phyloP scores from a whole-genome alignment of 2,797 vertebrate species.

The Coilia nasus region DNA sequence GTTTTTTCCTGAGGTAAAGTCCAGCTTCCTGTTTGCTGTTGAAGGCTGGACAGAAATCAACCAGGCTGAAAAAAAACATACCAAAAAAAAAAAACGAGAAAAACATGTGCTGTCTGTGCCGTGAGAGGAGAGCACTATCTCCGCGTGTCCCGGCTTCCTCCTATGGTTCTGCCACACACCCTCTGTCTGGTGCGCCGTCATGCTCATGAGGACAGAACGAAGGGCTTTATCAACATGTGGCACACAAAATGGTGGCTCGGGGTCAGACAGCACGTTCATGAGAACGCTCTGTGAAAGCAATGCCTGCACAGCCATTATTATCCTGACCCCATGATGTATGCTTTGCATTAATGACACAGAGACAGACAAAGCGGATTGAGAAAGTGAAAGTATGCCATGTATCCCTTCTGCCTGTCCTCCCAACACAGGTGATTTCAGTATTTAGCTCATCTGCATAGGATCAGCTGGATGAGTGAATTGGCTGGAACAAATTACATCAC shows the following conservation, averaged over 20 bases:
- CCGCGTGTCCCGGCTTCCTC: background rate
- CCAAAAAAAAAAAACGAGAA: background rate
- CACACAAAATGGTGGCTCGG: background rate
- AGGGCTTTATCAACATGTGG: conserved; percentile 2
- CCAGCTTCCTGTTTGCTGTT: conserved; percentile 51
- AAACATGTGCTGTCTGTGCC: conserved; percentile 1
- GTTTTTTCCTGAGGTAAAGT: conserved; percentile 53
- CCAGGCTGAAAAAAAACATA: background rate
- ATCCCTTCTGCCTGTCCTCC: no score
- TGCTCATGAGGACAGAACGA: background rate
- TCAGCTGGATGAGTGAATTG: no score
- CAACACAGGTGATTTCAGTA: no score
- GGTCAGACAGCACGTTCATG: background rate
- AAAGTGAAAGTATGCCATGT: no score
- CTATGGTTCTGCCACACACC: background rate
- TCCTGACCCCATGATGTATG: background rate
- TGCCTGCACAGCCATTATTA: background rate
- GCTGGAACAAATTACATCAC: no score
- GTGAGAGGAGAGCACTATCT: background rate
- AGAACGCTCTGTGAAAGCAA: background rate
- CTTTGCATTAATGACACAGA: no score
- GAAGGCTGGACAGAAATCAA: conserved; percentile 26
- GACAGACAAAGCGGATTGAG: no score
- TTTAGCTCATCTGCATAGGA: no score
- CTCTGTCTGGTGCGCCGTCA: background rate